Evolutionary conservation across 2,113 vertebrate species (phyloP), one percentile per base, ranked within the genome.

Genomic region (Nothoprocta pentlandii): DNA sequence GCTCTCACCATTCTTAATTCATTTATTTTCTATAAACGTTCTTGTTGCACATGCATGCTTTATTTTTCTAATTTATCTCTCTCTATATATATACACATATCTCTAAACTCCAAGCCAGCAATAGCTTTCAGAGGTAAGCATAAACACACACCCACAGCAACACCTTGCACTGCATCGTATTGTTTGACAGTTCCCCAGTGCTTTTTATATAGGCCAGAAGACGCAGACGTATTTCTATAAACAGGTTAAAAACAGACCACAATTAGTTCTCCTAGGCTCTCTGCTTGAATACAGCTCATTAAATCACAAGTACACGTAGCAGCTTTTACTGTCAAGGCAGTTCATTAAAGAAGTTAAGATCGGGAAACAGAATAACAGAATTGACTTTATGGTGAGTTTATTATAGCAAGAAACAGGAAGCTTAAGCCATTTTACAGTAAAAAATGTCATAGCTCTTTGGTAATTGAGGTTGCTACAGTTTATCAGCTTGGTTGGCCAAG

Each of bases 281-380:
- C 77, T 77, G 34, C 41, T 85, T 44, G 77, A 94, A 54, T 23
- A 69, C 20, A 49, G 25, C 19, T 74, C 83, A 86, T 51, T 92
- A 86, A 89, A 90, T 70, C 69, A 74, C 13, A 62, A 85, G 10
- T 41, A 82, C 12, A 66, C 89, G 58, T 26, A 86, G 16, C 12
- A 54, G 80, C 41, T 83, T 90, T n/a, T n/a, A 88, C 13, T 74
- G 63, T 36, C 54, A 88, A 85, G 47, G 66, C 26, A 83, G 53
- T 74, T 94, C 26, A 85, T 67, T 62, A 54, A 77, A 86, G 30
- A 85, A 94, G 62, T 86, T 92, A 84, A 88, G 58, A 86, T 51
- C 28, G 41, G 41, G 46, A 63, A 90, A 54, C 0, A 62, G 59
- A 80, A 32, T 25, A 82, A 68, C 8, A 70, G 41, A 94, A 92